These are phyloP conservation scores for Chaunax sp. DNA, from an alignment of 2,797 vertebrate genomes.

Conservation along the genomic window DNA sequence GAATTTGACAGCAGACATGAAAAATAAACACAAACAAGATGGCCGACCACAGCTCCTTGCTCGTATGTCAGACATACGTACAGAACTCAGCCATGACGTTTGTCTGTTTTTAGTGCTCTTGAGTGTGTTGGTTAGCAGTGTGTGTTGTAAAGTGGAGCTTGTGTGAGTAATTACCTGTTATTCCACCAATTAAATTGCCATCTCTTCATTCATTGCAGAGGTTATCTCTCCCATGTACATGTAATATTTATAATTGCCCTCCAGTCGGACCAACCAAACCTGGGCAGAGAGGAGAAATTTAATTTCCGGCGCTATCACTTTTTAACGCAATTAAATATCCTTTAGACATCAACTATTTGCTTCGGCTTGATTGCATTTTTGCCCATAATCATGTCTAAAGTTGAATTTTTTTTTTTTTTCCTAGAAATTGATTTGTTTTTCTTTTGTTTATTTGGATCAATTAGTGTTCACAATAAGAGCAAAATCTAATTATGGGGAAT, in stretches of 20 bases:
- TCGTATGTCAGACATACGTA: neutral
- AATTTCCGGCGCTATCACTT: constrained; percentile 26
- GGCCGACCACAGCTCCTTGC: constrained; percentile 25
- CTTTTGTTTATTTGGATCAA: constrained; percentile 10
- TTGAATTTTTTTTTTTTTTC: neutral
- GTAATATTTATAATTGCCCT: constrained; percentile 46
- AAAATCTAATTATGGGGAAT: constrained; percentile 5
- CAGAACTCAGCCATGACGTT: neutral
- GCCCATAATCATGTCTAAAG: neutral
- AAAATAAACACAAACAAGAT: constrained; percentile 52
- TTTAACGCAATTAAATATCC: constrained; percentile 6
- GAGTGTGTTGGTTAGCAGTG: neutral
- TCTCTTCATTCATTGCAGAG: constrained; percentile 29
- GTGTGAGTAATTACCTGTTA: constrained; percentile 30
- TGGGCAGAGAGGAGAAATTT: constrained; percentile 27
- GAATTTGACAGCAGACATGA: constrained; percentile 16
- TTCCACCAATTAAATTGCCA: constrained; percentile 30
- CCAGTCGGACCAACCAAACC: constrained; percentile 21
- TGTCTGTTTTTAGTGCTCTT: constrained; percentile 6
- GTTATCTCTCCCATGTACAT: constrained; percentile 35
- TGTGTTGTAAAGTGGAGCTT: neutral
- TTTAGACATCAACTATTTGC: constrained; percentile 25
- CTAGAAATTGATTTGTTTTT: constrained; percentile 13
- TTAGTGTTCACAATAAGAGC: neutral
- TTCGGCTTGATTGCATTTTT: constrained; percentile 13